phyloP scores from a whole-genome alignment of 2,797 vertebrate species.

The Podargus strigoides region DNA sequence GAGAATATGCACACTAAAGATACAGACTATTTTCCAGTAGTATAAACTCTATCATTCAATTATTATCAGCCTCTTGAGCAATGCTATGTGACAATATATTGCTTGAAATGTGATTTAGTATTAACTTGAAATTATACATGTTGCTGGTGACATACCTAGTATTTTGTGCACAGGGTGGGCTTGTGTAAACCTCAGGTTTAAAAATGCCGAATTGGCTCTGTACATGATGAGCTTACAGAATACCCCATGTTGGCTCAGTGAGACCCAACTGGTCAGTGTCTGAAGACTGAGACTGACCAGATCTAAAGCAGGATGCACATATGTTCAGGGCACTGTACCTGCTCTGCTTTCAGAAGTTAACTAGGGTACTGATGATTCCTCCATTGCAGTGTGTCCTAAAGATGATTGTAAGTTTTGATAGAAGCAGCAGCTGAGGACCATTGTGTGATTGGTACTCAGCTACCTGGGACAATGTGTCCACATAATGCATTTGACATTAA shows the following conservation, averaged over 20 bases:
- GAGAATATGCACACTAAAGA: background rate
- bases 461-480: background rate
- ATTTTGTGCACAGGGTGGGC: background rate
- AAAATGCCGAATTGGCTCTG: background rate
- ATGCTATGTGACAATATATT: background rate
- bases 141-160: background rate
- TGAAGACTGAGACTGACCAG: background rate
- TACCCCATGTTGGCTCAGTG: background rate
- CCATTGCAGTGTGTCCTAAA: background rate
- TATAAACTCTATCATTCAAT: background rate
- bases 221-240: fast-evolving
- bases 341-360: background rate
- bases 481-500: background rate
- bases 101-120: background rate
- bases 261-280: too few relatives aligned
- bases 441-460: background rate
- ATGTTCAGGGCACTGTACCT: background rate
- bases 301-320: background rate
- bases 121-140: background rate
- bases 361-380: background rate
- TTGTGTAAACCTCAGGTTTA: background rate
- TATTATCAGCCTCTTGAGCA: background rate
- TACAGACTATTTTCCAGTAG: background rate
- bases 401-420: background rate
- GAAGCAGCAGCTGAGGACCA: background rate